Percentiles rank a stretch among this genome's conserved stretches.
These are phyloP conservation scores for Ctenopoma kingsleyae DNA, from an alignment of 2,797 vertebrate species.

Conservation along the genomic window DNA sequence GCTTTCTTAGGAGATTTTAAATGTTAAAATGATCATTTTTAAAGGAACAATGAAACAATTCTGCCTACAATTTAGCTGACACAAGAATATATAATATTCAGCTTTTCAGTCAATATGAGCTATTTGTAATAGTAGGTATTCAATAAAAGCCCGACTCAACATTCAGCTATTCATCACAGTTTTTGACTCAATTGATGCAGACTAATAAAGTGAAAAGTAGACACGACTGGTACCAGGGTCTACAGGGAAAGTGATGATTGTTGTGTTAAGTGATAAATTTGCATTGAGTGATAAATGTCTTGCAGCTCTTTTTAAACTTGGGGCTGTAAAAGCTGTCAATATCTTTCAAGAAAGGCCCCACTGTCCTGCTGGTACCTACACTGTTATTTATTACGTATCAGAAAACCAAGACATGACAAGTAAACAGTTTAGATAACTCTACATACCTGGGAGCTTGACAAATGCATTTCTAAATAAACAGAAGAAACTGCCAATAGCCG, in stretches of 20 bases:
- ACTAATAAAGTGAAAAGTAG: slow-evolving; percentile 71
- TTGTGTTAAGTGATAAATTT: slow-evolving; percentile 74
- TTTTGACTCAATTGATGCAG: slow-evolving; percentile 60
- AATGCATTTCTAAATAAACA: slow-evolving; percentile 82
- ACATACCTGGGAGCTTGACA: slow-evolving; percentile 76
- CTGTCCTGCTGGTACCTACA: slow-evolving; percentile 73
- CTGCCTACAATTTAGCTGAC: slow-evolving; percentile 59
- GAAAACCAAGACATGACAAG: slow-evolving; percentile 54
- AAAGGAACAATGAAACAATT: slow-evolving; percentile 63
- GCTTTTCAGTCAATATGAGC: slow-evolving; percentile 56
- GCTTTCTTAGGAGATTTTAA: slow-evolving; percentile 46
- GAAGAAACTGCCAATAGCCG: slow-evolving; percentile 81
- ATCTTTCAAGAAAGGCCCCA: slow-evolving; percentile 58
- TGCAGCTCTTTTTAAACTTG: slow-evolving; percentile 72
- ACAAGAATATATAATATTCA: slow-evolving; percentile 46
- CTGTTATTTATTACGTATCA: slow-evolving; percentile 80
- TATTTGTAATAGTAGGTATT: slow-evolving; percentile 62
- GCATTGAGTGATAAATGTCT: slow-evolving; percentile 80
- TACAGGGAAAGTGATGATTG: slow-evolving; percentile 76
- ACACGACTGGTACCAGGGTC: slow-evolving; percentile 54
- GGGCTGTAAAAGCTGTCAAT: slow-evolving; percentile 77
- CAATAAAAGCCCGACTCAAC: slow-evolving; percentile 59
- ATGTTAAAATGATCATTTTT: slow-evolving; percentile 49
- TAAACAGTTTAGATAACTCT: slow-evolving; percentile 58
- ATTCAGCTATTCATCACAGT: slow-evolving; percentile 70